Evolutionary conservation across 37 sponge, comb jelly and placozoan genomes (phyloP).

Genomic region (Beroe forskalii): DNA sequence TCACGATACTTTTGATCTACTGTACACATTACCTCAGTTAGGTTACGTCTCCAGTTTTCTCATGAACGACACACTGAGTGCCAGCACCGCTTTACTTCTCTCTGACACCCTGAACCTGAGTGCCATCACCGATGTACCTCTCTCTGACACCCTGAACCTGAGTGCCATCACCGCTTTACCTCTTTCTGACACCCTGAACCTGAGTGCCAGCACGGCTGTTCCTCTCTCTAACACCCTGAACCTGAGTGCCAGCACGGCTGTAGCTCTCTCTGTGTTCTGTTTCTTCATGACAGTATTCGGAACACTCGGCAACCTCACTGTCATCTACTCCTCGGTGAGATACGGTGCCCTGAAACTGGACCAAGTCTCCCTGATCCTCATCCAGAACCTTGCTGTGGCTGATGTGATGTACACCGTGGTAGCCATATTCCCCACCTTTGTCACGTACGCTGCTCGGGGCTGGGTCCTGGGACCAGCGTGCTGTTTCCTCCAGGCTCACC

Average conservation of each 20-base stretch:
- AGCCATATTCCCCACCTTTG: not conserved
- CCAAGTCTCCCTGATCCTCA: slow-evolving; percentile 6
- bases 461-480: slow-evolving; percentile 32
- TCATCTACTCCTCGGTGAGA: slow-evolving; percentile 26
- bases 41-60: too few species aligned
- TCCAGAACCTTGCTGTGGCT: slow-evolving; percentile 2
- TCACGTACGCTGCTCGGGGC: not conserved
- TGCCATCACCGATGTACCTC: too few species aligned
- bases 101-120: too few species aligned
- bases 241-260: not conserved
- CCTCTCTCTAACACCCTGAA: not conserved
- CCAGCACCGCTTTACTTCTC: too few species aligned
- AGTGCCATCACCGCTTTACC: too few species aligned
- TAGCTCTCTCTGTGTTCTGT: slow-evolving; percentile 5
- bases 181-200: too few species aligned
- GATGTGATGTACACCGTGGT: slow-evolving; percentile 5
- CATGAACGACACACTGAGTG: too few species aligned
- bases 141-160: too few species aligned
- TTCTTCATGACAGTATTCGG: slow-evolving; percentile 47
- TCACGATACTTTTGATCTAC: too few species aligned
- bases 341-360: slow-evolving; percentile 8
- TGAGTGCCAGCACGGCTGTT: too few species aligned
- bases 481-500: slow-evolving; percentile 21
- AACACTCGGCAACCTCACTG: not conserved
- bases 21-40: too few species aligned